A percentile compares a stretch with the other conserved stretches of the same genome.
Evolutionary conservation across 2,888 invertebrate genomes (phyloP).

Genomic region (Lasioglossum marginatum): DNA sequence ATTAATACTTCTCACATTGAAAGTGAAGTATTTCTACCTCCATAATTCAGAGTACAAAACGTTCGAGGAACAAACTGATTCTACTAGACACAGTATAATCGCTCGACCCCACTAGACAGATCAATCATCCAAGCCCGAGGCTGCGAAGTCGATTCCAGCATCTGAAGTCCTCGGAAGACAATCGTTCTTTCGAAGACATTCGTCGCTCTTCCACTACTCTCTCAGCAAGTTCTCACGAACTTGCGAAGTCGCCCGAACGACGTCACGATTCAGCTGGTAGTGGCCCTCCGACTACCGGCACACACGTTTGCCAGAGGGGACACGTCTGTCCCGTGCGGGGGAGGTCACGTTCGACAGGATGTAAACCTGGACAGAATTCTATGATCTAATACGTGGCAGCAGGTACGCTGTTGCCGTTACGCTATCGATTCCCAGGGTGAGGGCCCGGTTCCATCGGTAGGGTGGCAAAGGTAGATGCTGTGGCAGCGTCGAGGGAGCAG

Average conservation of each 20-base stretch:
- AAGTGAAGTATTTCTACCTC: no score
- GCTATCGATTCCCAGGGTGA: slow-evolving; percentile 72
- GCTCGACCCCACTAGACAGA: not conserved
- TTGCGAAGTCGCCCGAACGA: not conserved
- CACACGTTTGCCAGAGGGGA: not conserved
- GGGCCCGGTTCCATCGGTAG: not conserved
- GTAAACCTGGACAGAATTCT: slow-evolving; percentile 45
- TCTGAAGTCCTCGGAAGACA: not conserved
- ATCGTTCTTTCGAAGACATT: not conserved
- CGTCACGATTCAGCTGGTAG: not conserved
- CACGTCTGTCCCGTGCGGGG: not conserved
- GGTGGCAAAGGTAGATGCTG: not conserved
- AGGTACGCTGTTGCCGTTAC: slow-evolving; percentile 66
- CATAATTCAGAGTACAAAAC: no score
- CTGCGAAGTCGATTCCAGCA: not conserved
- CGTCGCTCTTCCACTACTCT: not conserved
- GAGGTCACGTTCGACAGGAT: slow-evolving; percentile 37
- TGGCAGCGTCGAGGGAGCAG: not conserved
- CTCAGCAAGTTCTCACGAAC: not conserved
- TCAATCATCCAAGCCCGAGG: not conserved
- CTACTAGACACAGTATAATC: not conserved
- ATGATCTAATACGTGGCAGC: slow-evolving; percentile 45
- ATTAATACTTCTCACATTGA: no score
- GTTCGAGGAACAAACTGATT: not conserved
- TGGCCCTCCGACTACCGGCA: not conserved